phyloP scores from a whole-genome alignment of 2,797 vertebrate species.

The Lemur catta region DNA sequence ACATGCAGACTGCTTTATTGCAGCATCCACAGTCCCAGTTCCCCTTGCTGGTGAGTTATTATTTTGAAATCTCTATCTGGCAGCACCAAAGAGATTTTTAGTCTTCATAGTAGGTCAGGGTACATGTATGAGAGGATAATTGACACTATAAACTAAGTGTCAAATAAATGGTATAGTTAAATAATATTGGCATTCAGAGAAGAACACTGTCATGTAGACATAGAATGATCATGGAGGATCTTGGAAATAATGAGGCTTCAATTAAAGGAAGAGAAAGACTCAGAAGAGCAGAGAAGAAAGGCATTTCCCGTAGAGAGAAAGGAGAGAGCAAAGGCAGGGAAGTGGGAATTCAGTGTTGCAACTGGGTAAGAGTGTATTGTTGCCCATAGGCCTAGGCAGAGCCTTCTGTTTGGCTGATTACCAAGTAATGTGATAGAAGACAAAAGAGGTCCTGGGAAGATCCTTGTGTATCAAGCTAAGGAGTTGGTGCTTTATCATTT shows the following conservation, averaged over 20 bases:
- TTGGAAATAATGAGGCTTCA: neutral
- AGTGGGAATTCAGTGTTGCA: neutral
- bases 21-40: neutral
- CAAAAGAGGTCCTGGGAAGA: neutral
- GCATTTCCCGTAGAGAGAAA: neutral
- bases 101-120: neutral
- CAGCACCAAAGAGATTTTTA: neutral
- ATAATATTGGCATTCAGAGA: neutral
- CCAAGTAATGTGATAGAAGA: neutral
- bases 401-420: neutral
- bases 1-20: neutral
- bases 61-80: slow-evolving; percentile 23
- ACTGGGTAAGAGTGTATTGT: neutral
- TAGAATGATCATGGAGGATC: neutral
- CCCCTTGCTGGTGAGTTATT: neutral
- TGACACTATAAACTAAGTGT: neutral
- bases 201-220: neutral
- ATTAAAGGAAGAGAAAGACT: slow-evolving; percentile 1
- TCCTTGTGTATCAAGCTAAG: neutral
- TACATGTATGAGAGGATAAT: neutral
- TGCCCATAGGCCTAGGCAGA: neutral
- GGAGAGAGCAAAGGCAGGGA: neutral
- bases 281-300: slow-evolving; percentile 1
- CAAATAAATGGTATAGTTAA: neutral
- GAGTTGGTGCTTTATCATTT: neutral